These are phyloP conservation scores for Pituophis catenifer DNA, from an alignment of 2,113 vertebrate species.

Conservation along the genomic window DNA sequence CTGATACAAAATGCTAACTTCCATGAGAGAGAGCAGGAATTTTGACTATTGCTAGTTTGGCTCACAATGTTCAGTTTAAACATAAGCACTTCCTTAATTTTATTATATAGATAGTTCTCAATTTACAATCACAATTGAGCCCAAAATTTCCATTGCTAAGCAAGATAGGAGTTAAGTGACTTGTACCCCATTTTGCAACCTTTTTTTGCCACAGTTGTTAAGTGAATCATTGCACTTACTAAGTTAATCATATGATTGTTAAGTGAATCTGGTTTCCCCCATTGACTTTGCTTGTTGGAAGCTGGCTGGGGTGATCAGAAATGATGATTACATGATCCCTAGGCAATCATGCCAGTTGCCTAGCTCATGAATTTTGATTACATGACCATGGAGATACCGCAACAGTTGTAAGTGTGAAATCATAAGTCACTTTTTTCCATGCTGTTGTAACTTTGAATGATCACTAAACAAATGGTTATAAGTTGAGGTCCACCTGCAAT, in stretches of 20 bases:
- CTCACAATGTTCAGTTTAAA: constrained; percentile 27
- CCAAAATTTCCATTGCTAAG: background rate
- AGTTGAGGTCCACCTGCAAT: background rate
- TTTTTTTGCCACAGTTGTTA: background rate
- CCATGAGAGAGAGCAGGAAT: background rate
- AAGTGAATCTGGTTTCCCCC: background rate
- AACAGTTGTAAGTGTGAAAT: background rate
- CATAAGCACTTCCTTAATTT: background rate
- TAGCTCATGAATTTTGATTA: background rate
- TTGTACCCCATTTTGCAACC: background rate
- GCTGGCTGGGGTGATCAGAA: background rate
- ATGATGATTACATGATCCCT: background rate
- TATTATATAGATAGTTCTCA: background rate
- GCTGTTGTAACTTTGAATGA: background rate
- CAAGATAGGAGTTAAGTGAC: background rate
- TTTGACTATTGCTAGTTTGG: background rate
- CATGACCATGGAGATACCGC: background rate
- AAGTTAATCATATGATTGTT: background rate
- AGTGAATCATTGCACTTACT: background rate
- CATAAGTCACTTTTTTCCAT: background rate
- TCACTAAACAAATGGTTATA: background rate
- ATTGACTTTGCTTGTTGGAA: background rate
- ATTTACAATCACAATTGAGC: background rate
- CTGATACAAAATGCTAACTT: background rate
- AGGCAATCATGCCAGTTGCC: background rate